Conservation (phyloP, 2,888 invertebrate species). For the Lasioglossum morio region DNA sequence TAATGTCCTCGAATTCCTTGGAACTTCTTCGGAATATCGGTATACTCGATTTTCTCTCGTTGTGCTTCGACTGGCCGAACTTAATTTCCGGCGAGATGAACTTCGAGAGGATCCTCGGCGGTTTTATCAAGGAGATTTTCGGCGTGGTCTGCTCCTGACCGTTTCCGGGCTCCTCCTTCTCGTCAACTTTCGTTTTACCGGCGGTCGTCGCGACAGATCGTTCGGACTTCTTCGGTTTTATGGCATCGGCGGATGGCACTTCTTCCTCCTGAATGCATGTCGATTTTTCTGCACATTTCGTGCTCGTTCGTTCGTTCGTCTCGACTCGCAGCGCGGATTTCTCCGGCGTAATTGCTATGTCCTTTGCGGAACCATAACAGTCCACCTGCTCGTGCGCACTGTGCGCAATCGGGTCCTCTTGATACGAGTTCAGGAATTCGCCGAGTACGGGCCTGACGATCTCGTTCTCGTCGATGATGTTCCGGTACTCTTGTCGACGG, state of each 20-base stretch:
- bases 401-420: slow-evolving; percentile 9
- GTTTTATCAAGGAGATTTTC: slow-evolving; percentile 77
- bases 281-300: slow-evolving; percentile 58
- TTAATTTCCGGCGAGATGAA: slow-evolving; percentile 66
- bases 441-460: slow-evolving; percentile 23
- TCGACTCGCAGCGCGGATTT: slow-evolving; percentile 43
- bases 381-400: slow-evolving; percentile 23
- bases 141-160: slow-evolving; percentile 57
- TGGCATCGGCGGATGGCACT: slow-evolving; percentile 53
- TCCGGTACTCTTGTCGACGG: slow-evolving; percentile 85
- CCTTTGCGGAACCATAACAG: slow-evolving; percentile 35
- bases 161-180: slow-evolving; percentile 52
- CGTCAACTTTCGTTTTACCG: slow-evolving; percentile 58
- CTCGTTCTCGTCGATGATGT: slow-evolving; percentile 38
- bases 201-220: slow-evolving; percentile 46
- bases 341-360: slow-evolving; percentile 43
- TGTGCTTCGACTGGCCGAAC: slow-evolving; percentile 70
- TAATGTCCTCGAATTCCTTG: slow-evolving; percentile 82
- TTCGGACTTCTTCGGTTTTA: slow-evolving; percentile 65
- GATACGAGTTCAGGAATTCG: slow-evolving; percentile 36
- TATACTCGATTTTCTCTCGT: slow-evolving; percentile 81
- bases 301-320: slow-evolving; percentile 64
- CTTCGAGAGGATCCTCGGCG: slow-evolving; percentile 77
- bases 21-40: slow-evolving; percentile 81
- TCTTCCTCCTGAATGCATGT: slow-evolving; percentile 57